A percentile compares a stretch with the other conserved stretches of the same genome.
Evolutionary conservation across 2,113 vertebrate species (phyloP).

Genomic region (Gopherus evgoodei): DNA sequence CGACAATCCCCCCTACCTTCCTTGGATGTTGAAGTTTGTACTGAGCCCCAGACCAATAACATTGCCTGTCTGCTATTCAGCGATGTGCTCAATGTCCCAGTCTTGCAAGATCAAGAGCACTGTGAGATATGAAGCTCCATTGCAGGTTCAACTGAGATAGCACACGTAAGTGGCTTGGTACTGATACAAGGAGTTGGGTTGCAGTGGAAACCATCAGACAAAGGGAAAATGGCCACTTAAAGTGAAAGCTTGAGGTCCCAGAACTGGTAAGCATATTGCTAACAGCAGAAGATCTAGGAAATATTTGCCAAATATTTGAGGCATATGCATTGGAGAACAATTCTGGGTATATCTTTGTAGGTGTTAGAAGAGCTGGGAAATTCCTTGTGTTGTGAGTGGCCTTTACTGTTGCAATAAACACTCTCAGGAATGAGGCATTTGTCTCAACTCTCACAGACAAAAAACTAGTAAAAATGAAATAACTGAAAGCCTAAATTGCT

Average conservation of each 20-base stretch:
- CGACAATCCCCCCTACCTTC: neutral
- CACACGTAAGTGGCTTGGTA: neutral
- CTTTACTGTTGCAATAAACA: constrained; percentile 5
- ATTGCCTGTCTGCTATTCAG: fast-evolving
- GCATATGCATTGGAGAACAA: neutral
- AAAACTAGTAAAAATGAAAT: constrained; percentile 19
- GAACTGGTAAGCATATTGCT: neutral
- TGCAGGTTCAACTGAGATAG: neutral
- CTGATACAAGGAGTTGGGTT: neutral
- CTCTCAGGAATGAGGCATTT: neutral
- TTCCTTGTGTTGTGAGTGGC: neutral
- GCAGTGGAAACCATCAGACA: neutral
- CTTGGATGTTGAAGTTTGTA: neutral
- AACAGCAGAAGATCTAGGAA: neutral
- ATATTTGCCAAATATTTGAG: neutral
- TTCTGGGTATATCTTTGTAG: neutral
- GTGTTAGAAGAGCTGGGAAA: constrained; percentile 14
- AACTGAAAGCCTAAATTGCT: neutral
- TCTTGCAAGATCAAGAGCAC: neutral
- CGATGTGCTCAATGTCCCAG: neutral
- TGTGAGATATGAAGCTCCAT: constrained; percentile 8
- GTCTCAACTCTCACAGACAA: neutral
- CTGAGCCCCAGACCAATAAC: neutral
- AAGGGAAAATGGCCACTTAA: neutral
- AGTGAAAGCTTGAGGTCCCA: neutral